These are phyloP conservation scores for Pterophyllum scalare DNA, from an alignment of 2,113 vertebrate genomes.

Conservation along the genomic window DNA sequence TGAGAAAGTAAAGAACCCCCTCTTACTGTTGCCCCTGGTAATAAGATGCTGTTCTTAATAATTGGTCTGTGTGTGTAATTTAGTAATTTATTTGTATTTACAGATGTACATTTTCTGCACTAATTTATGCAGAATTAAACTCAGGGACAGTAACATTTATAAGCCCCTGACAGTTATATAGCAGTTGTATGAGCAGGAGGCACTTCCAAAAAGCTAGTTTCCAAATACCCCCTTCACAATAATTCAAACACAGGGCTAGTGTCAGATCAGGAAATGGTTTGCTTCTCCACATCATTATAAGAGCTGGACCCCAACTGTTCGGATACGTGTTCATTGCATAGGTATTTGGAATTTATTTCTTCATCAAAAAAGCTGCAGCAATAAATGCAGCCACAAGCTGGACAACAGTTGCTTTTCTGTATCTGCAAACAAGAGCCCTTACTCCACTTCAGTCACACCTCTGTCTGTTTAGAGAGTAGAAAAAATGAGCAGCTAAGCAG, in stretches of 20 bases:
- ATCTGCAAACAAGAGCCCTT: neutral
- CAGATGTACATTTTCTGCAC: neutral
- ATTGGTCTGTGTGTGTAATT: neutral
- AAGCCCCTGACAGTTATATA: neutral
- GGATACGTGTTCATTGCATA: no score
- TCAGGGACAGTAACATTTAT: neutral
- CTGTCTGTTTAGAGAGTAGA: neutral
- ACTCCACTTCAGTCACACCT: neutral
- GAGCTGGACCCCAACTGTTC: no score
- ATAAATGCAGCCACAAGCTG: neutral
- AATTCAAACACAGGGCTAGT: neutral
- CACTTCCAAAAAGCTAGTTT: neutral
- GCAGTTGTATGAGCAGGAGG: neutral
- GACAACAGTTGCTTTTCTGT: neutral
- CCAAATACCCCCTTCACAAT: neutral
- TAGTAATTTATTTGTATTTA: neutral
- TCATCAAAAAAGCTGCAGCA: neutral
- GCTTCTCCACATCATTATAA: no score
- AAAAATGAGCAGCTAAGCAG: neutral
- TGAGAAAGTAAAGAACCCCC: neutral
- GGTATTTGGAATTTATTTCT: neutral
- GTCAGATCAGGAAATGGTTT: neutral
- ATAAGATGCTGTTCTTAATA: neutral
- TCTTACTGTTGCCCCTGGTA: neutral
- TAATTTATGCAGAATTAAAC: neutral